A percentile compares a stretch with the other conserved stretches of the same genome.
Conservation (phyloP, 1,140 invertebrate species). For the Drosophila tristis region DNA sequence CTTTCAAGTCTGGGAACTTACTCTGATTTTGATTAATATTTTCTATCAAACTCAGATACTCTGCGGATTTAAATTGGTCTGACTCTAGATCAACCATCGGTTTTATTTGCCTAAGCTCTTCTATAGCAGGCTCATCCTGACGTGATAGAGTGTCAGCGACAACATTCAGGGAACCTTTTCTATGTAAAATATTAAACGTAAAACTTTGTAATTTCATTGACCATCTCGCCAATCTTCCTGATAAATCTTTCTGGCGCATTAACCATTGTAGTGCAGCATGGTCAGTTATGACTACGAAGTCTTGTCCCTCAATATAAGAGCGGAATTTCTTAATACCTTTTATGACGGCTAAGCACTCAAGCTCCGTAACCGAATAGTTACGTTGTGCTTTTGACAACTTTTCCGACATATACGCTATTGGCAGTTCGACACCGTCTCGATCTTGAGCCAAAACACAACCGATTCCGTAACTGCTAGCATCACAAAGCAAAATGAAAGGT, state of each 20-base stretch:
- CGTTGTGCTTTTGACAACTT: too few species aligned
- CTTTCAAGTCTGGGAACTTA: constrained; percentile 11
- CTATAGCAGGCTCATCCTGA: constrained; percentile 1
- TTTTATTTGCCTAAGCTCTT: neutral
- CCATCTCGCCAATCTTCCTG: constrained; percentile 41
- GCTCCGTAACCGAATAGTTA: too few species aligned
- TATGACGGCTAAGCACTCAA: constrained; percentile 51
- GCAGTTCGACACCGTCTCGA: constrained; percentile 55
- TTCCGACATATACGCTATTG: too few species aligned
- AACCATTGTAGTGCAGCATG: constrained; percentile 64
- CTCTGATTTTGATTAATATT: neutral
- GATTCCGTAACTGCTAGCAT: neutral
- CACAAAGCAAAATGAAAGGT: too few species aligned
- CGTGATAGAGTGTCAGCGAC: constrained; percentile 4
- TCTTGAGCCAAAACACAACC: constrained; percentile 5
- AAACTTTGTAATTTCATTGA: constrained; percentile 12
- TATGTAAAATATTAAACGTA: neutral
- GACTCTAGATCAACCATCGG: constrained; percentile 18
- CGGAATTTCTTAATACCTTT: constrained; percentile 11
- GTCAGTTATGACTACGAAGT: constrained; percentile 15
- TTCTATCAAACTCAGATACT: constrained; percentile 2
- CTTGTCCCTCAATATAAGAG: too few species aligned
- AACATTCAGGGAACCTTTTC: constrained; percentile 7
- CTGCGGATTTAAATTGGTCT: neutral
- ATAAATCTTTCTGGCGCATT: constrained; percentile 76